A percentile compares a stretch with the other conserved stretches of the same genome.
Conservation (phyloP, 2,888 invertebrate species). For the Toxonevra muliebris region DNA sequence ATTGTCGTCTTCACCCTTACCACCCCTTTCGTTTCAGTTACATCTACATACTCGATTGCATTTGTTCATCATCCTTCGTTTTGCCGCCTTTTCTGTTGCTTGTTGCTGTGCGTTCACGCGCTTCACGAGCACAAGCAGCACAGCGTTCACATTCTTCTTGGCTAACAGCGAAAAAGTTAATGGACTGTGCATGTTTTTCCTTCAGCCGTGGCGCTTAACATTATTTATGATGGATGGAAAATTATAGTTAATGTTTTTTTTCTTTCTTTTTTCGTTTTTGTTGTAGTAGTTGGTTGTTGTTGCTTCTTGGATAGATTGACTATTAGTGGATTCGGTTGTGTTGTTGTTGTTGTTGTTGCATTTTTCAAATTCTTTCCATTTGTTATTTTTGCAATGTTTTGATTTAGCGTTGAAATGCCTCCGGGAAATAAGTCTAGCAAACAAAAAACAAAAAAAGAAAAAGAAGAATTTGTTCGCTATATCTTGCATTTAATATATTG, state of each 20-base stretch:
- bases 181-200: conserved; percentile 64
- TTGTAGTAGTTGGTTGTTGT: conserved; percentile 43
- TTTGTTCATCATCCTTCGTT: background rate
- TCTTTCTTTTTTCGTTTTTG: conserved; percentile 32
- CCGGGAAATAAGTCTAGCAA: background rate
- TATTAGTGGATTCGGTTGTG: conserved; percentile 36
- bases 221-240: conserved; percentile 62
- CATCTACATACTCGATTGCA: background rate
- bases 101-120: background rate
- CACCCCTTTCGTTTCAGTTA: background rate
- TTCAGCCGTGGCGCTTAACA: conserved; percentile 65
- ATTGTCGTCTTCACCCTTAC: background rate
- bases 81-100: background rate
- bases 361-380: conserved; percentile 45
- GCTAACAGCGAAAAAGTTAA: conserved; percentile 56
- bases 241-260: conserved; percentile 43
- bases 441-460: too few relatives aligned
- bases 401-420: conserved; percentile 24
- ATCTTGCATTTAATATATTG: too few relatives aligned
- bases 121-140: background rate
- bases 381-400: conserved; percentile 27
- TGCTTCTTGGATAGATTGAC: background rate
- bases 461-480: too few relatives aligned
- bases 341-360: conserved; percentile 40
- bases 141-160: conserved; percentile 14